These are phyloP conservation scores for Erpetoichthys calabaricus DNA, from an alignment of 2,797 vertebrate species.

Conservation along the genomic window DNA sequence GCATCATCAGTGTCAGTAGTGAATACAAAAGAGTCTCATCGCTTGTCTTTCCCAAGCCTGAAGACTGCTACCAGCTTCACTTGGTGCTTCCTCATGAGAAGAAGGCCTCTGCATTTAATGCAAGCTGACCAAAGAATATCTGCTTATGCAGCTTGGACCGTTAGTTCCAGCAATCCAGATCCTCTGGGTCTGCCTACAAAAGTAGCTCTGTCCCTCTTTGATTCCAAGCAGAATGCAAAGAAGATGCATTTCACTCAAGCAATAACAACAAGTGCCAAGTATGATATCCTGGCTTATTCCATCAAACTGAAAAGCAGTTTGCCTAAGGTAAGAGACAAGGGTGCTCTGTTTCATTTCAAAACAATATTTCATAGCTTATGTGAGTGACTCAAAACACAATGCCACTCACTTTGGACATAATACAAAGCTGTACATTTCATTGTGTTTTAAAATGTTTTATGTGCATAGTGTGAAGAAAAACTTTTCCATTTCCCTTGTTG, in stretches of 20 bases:
- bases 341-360: too few species aligned
- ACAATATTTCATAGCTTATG: too few species aligned
- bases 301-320: slow-evolving; percentile 81
- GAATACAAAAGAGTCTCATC: slow-evolving; percentile 60
- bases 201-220: slow-evolving; percentile 83
- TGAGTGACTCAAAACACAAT: too few species aligned
- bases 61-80: slow-evolving; percentile 89
- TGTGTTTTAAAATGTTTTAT: too few species aligned
- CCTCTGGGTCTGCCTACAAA: slow-evolving; percentile 86
- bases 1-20: slow-evolving; percentile 46
- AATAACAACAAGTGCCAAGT: slow-evolving; percentile 66
- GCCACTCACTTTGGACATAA: too few species aligned
- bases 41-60: slow-evolving; percentile 77
- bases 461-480: too few species aligned
- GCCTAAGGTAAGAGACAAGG: slow-evolving; percentile 56
- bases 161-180: slow-evolving; percentile 72
- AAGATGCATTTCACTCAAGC: slow-evolving; percentile 81
- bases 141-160: slow-evolving; percentile 75
- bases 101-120: slow-evolving; percentile 67
- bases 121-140: slow-evolving; percentile 82
- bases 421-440: too few species aligned
- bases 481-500: too few species aligned
- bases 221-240: slow-evolving; percentile 84
- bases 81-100: slow-evolving; percentile 89
- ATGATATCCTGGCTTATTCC: slow-evolving; percentile 81